Evolutionary conservation across 2,797 vertebrate genomes (phyloP).

Genomic region (Echiichthys vipera): DNA sequence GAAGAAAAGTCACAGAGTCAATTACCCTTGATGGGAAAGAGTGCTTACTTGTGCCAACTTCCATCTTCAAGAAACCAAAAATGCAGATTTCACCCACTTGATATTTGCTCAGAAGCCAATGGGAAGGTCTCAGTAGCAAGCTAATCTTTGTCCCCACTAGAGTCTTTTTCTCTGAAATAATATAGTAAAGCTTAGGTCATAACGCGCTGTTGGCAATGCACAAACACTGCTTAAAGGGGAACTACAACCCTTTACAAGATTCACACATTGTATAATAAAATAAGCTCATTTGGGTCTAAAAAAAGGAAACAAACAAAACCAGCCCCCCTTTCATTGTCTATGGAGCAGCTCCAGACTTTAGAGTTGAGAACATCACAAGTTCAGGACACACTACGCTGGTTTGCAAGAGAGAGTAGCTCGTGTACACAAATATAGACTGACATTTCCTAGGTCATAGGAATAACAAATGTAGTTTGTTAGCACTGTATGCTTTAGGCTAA

Average conservation of each 20-base stretch:
- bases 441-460: too few species aligned
- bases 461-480: neutral
- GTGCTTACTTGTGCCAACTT: neutral
- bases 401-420: too few species aligned
- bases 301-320: too few species aligned
- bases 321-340: too few species aligned
- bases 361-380: too few species aligned
- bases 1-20: neutral
- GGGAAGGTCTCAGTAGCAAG: neutral
- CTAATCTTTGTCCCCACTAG: neutral
- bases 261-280: too few species aligned
- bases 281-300: too few species aligned
- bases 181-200: neutral
- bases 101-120: neutral
- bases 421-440: too few species aligned
- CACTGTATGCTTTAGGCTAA: neutral
- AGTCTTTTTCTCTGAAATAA: neutral
- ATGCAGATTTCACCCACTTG: neutral
- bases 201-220: neutral
- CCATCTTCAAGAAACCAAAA: slow-evolving; percentile 10
- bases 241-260: too few species aligned
- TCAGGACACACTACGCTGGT: too few species aligned
- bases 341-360: too few species aligned
- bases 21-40: slow-evolving; percentile 18
- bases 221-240: neutral